Evolutionary conservation across 2,888 invertebrate species (phyloP).

Genomic region (Xestia sexstrigata): DNA sequence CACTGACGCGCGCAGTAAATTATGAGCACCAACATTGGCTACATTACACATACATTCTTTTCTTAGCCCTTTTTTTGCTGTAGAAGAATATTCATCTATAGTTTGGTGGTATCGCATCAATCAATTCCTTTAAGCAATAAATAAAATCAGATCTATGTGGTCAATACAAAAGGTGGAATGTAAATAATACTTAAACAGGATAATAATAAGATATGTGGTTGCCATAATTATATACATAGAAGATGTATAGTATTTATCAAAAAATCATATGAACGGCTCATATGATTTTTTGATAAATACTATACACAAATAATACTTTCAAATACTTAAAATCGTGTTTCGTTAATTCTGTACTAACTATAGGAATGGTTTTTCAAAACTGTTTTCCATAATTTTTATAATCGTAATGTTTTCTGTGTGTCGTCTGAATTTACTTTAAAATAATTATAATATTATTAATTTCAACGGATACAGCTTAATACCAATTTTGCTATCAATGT

Average conservation of each 20-base stretch:
- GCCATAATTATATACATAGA: slow-evolving; percentile 7
- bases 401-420: slow-evolving; percentile 8
- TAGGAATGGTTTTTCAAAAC: slow-evolving; percentile 32
- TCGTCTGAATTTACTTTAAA: neutral
- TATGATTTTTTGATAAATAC: slow-evolving; percentile 10
- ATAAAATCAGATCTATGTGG: slow-evolving; percentile 63
- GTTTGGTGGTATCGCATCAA: slow-evolving; percentile 20
- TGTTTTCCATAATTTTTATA: slow-evolving; percentile 20
- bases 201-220: slow-evolving; percentile 11
- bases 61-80: slow-evolving; percentile 35
- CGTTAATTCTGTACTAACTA: slow-evolving; percentile 14
- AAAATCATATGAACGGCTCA: too few relatives aligned
- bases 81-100: slow-evolving; percentile 52
- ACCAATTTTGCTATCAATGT: slow-evolving; percentile 34
- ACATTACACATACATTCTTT: slow-evolving; percentile 51
- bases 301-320: slow-evolving; percentile 43
- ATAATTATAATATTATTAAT: slow-evolving; percentile 14
- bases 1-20: slow-evolving; percentile 52
- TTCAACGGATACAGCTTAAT: slow-evolving; percentile 33
- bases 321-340: slow-evolving; percentile 48
- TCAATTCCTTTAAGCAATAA: slow-evolving; percentile 63
- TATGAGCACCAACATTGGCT: slow-evolving; percentile 78
- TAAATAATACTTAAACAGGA: slow-evolving; percentile 41
- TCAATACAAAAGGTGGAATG: slow-evolving; percentile 48
- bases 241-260: too few relatives aligned